phyloP scores from a whole-genome alignment of 2,888 invertebrate species.

The Psylliodes chrysocephalus region DNA sequence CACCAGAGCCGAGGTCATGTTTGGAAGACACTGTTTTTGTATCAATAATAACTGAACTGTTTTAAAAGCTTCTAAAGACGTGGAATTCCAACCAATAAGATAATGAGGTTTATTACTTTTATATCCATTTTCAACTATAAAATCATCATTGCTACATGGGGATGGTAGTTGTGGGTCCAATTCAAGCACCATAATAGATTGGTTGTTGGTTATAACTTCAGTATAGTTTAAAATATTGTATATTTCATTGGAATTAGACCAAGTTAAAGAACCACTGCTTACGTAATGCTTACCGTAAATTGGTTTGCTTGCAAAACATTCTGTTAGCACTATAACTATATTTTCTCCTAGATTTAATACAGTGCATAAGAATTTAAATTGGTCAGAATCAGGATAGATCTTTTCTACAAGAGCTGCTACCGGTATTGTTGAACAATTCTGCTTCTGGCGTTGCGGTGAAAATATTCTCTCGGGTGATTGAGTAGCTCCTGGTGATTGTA shows the following conservation, averaged over 20 bases:
- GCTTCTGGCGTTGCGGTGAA: not conserved
- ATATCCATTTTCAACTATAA: not conserved
- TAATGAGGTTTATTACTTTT: not conserved
- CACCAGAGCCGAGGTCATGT: not conserved
- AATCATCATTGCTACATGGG: not conserved
- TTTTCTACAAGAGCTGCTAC: constrained; percentile 1
- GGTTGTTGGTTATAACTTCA: not conserved
- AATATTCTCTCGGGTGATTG: not conserved
- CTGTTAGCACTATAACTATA: not conserved
- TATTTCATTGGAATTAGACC: not conserved
- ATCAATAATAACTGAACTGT: not conserved
- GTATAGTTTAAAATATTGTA: not conserved
- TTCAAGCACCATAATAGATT: not conserved
- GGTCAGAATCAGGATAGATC: not conserved
- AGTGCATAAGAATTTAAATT: not conserved
- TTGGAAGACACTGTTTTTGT: not conserved
- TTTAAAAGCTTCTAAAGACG: not conserved
- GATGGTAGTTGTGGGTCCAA: not conserved
- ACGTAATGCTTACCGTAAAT: not conserved
- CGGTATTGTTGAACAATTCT: not conserved
- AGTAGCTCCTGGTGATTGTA: not conserved
- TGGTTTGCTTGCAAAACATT: not conserved
- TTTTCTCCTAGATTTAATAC: constrained; percentile 8
- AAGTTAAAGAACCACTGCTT: not conserved
- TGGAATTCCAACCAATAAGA: constrained; percentile 2